A percentile compares a stretch with the other conserved stretches of the same genome.
Conservation (phyloP, 2,888 invertebrate genomes). For the Lithodes maja region DNA sequence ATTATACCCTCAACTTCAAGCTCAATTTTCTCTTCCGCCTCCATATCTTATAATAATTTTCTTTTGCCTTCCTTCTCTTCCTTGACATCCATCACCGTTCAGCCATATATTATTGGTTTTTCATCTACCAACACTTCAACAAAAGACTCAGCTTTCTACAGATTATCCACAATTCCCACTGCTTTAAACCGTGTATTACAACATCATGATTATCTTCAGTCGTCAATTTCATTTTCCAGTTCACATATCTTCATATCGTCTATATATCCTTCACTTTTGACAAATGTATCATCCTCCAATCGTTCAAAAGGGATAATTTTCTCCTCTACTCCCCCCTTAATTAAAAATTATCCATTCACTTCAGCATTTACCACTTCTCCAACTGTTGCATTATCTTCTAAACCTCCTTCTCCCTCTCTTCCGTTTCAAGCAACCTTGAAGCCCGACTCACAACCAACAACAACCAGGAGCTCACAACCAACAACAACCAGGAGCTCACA, state of each 20-base stretch:
- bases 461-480: background rate
- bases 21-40: background rate
- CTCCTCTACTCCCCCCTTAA: background rate
- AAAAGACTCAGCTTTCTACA: background rate
- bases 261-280: background rate
- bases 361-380: background rate
- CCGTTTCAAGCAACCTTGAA: background rate
- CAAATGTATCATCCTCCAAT: background rate
- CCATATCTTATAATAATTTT: background rate
- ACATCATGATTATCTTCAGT: background rate
- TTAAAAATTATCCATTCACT: background rate
- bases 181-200: background rate
- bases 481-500: background rate
- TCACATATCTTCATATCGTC: background rate
- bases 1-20: background rate
- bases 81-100: background rate
- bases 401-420: background rate
- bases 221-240: background rate
- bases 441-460: background rate
- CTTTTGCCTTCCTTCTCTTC: background rate
- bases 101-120: background rate
- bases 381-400: background rate
- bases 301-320: background rate
- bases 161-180: background rate
- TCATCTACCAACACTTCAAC: background rate